Evolutionary conservation across 2,797 vertebrate species (phyloP), one percentile per base, ranked within the genome.

Genomic region (Podarcis lilfordi): DNA sequence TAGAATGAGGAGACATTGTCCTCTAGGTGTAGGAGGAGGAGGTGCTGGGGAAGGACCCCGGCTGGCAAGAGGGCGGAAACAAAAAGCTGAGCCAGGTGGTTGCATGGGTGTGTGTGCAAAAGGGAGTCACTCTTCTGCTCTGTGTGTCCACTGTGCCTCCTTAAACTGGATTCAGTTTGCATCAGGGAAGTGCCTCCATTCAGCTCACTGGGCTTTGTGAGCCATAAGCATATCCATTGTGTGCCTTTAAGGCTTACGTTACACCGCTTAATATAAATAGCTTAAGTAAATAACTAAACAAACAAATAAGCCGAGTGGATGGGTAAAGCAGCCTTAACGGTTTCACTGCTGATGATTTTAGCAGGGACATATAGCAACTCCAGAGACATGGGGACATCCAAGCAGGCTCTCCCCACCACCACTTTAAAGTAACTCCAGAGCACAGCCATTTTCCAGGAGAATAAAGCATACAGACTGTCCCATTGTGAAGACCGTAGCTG

Each of bases 41-140:
- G 71, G 23, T 35, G 66, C 74, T 7, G 85, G 82, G 80, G 75
- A 89, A 50, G 81, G 2, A 88, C 91, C 95, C 85, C 93, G 19
- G 85, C 35, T 45, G 72, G 71, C 40, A 74, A 45, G 19, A 25
- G 61, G 9, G 32, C 8, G 5, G 71, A 71, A 17, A 85, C 59
- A 61, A 75, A 81, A 61, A 89, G 37, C 17, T 9, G 82, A 45
- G 35, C 55, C 82, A 32, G 76, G 15, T 32, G 29, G 71, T 35
- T 29, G 77, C 45, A 27, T 35, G 76, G 40, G 8, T 1, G 45
- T 13, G 19, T 15, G 32, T 40, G 69, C 35, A 84, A n/a, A 85
- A 37, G 43, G 23, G 92, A 0, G 0, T 90, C 32, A 61, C 68
- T 66, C 27, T 69, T 80, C 50, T 32, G 15, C 6, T 0, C 0